phyloP scores from a whole-genome alignment of 1,140 invertebrate species.

The Brevipalpus yothersi region DNA sequence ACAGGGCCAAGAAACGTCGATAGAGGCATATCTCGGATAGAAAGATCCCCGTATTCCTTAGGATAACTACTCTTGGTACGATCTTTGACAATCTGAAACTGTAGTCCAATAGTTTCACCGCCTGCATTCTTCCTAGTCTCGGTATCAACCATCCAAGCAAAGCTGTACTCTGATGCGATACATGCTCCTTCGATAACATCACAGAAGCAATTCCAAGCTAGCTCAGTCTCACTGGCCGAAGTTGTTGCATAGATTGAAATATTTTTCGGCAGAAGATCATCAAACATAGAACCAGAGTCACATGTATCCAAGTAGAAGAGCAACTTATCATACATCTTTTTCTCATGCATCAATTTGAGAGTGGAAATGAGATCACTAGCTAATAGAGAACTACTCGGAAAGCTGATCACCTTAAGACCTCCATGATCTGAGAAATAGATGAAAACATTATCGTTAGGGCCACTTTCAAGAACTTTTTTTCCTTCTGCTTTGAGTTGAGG shows the following conservation, averaged over 20 bases:
- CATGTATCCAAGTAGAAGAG: slow-evolving; percentile 39
- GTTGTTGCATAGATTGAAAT: slow-evolving; percentile 36
- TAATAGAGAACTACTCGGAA: slow-evolving; percentile 23
- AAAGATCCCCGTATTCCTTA: slow-evolving; percentile 29
- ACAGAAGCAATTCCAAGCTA: slow-evolving; percentile 32
- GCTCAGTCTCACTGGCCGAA: slow-evolving; percentile 32
- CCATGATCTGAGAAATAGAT: slow-evolving; percentile 41
- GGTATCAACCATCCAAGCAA: slow-evolving; percentile 38
- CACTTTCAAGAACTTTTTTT: slow-evolving; percentile 24
- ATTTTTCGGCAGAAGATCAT: slow-evolving; percentile 26
- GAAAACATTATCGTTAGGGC: slow-evolving; percentile 32
- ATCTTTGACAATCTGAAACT: slow-evolving; percentile 30
- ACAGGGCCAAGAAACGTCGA: slow-evolving; percentile 20
- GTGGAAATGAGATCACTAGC: slow-evolving; percentile 20
- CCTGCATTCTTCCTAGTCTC: slow-evolving; percentile 28
- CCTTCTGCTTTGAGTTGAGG: slow-evolving; percentile 9
- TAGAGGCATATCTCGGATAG: slow-evolving; percentile 19
- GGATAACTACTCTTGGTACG: slow-evolving; percentile 36
- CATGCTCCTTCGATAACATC: slow-evolving; percentile 27
- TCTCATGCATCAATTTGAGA: slow-evolving; percentile 21
- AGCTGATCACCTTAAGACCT: slow-evolving; percentile 29
- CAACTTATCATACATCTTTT: slow-evolving; percentile 24
- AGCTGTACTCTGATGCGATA: slow-evolving; percentile 33
- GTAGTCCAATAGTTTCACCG: slow-evolving; percentile 27
- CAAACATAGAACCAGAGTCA: slow-evolving; percentile 40